These are phyloP conservation scores for Erpornis zantholeuca DNA, from an alignment of 2,113 vertebrate species.

Conservation along the genomic window DNA sequence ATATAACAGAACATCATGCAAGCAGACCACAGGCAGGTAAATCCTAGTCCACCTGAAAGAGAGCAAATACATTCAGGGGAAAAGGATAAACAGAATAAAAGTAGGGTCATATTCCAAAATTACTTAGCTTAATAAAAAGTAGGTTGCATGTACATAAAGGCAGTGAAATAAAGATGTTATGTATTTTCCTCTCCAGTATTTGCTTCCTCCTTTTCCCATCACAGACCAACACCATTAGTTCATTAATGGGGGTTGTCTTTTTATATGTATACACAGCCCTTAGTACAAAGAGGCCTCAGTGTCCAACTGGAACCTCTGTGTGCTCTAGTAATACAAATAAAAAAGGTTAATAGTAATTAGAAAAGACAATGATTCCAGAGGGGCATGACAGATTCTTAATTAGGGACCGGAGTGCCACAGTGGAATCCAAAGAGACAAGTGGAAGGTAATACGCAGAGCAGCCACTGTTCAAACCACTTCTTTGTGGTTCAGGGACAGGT, in stretches of 20 bases:
- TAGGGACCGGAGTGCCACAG: background rate
- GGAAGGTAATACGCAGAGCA: background rate
- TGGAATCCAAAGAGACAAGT: background rate
- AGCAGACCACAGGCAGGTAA: background rate
- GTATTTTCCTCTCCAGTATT: background rate
- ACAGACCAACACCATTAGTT: background rate
- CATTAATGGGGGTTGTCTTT: background rate
- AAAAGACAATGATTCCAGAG: conserved; percentile 12
- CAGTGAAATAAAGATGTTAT: background rate
- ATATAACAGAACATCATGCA: background rate
- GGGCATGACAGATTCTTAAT: conserved; percentile 30
- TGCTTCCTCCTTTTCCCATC: background rate
- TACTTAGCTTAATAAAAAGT: background rate
- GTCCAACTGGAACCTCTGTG: background rate
- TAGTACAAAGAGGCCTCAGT: background rate
- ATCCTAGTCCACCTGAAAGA: background rate
- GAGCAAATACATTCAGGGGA: background rate
- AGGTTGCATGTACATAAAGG: background rate
- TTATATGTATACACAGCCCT: background rate
- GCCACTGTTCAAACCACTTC: background rate
- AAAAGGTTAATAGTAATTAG: conserved; percentile 44
- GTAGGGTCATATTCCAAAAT: background rate
- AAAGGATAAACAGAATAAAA: background rate
- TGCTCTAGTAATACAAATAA: background rate
- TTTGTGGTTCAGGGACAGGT: background rate